These are phyloP conservation scores for Eolophus roseicapilla DNA, from an alignment of 2,113 vertebrate genomes.

Conservation along the genomic window DNA sequence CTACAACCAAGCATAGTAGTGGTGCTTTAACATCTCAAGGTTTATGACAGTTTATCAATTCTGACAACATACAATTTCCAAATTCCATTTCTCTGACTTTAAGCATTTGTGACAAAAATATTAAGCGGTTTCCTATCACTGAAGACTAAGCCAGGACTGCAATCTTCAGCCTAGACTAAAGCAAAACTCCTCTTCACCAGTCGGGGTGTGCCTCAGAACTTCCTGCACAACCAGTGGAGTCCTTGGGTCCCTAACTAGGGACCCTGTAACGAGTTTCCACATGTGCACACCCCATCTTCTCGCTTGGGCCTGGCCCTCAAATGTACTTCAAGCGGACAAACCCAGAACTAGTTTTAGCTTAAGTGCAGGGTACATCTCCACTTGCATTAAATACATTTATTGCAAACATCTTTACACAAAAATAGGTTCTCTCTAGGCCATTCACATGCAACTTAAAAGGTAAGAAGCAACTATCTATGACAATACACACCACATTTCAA, in stretches of 20 bases:
- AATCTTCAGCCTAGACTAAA: background rate
- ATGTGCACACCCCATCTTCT: accelerated
- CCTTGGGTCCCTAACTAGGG: background rate
- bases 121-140: background rate
- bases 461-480: slow-evolving; percentile 59
- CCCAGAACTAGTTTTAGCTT: background rate
- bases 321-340: background rate
- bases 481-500: background rate
- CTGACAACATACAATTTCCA: background rate
- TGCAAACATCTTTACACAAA: slow-evolving; percentile 75
- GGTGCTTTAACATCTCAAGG: background rate
- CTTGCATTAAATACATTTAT: slow-evolving; percentile 75
- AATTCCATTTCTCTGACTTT: background rate
- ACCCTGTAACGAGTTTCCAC: accelerated
- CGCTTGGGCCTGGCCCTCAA: background rate
- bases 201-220: accelerated
- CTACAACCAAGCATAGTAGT: background rate
- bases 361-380: background rate
- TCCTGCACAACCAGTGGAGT: accelerated
- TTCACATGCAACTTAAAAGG: slow-evolving; percentile 75
- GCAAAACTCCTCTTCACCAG: accelerated
- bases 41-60: background rate
- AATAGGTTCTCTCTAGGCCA: slow-evolving; percentile 81
- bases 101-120: background rate
- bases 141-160: background rate